Base-by-base conservation (phyloP, 2,888 invertebrate species). In the Caenorhabditis sinica region DNA sequence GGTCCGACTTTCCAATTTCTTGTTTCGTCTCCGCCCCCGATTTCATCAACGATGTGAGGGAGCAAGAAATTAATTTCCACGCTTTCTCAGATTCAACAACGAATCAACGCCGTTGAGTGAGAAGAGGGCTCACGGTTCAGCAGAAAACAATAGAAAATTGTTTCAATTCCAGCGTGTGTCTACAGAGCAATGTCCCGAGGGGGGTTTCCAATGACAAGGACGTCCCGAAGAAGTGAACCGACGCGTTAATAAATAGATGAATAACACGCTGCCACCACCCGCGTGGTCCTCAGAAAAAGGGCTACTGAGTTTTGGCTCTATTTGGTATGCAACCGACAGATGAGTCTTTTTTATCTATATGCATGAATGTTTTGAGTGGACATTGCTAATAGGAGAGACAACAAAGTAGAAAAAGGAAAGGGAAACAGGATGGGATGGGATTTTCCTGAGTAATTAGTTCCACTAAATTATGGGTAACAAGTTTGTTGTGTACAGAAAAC, bases 221-320 rank as follows among this genome's bases (percentile, higher is more conserved):
- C 65, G 72, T 80, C 72, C 45, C 80, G 58, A 80, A 66, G 71
- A 65, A 72, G 17, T 63, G 72, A 80, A 58, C 72, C 72, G 66
- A 71, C 49, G 65, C 80, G 80, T 80, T 80, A 80, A 80, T 80
- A 72, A 79, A 79, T 71, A 72, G 71, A 79, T 79, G 79, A 79
- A 79, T 79, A 79, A 71, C 79, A 79, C 71, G 53, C 53, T 69
- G 68, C 20, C 28, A 51, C 20, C 20, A 20, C 8, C 66, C 58
- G 65, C 75, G 75, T 75, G 71, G 71, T 71, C 71, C 71, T 20
- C 33, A 4, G 6, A 30, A 68, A 61, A 40, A 69, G 53, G 65
- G 36, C 45, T 58, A 17, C 77, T 63, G 77, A 79, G 79, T 79
- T 79, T 79, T 71, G 45, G 71, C 79, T 23, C 71, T 71, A 71